Base-by-base conservation (phyloP, 2,113 vertebrate genomes). In the Rhea pennata region DNA sequence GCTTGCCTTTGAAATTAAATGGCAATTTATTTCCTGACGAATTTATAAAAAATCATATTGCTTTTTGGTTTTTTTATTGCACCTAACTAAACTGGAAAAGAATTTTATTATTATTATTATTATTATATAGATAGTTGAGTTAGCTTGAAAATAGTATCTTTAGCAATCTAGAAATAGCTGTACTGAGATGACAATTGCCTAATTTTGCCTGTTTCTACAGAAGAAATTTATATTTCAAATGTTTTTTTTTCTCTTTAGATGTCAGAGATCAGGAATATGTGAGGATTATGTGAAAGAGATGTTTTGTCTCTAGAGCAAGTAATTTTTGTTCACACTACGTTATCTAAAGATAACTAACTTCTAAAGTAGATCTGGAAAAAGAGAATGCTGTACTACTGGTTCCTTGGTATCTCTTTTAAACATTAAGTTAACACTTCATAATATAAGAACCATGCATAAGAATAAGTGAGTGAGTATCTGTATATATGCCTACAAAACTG, bases 1-100 rank as follows among this genome's bases (percentile, higher is more conserved):
- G 9, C 39, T 58, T 69, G 21, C 3, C 5, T 65, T 46, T 40
- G n/a, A 71, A 70, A 71, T 40, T 15, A 54, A 83, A n/a, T 21
- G 20, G 5, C 1, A n/a, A 3, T 8, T 64, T 26, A 44, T n/a
- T 1, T 0, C 21, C 10, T 67, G 10, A 42, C 53, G 1, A 29
- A 15, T 79, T 65, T 66, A 40, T 0, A 2, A 33, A 21, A 31
- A 70, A 2, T 6, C 24, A 15, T 9, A 16, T 39, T 53, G 3
- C 36, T 5, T 61, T 71, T 81, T 56, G 3, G 0, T 6, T 84
- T 6, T 84, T 59, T 84, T 71, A 17, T 50, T 72, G 2, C 62
- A 24, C 9, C 9, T 83, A 46, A 4, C 9, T 83, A 58, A 67
- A 10, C 6, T 67, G 10, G 15, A 21, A 16, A 46, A 76, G 7